These are phyloP conservation scores for Mythimna lalbum DNA, from an alignment of 2,888 invertebrate genomes.

Conservation along the genomic window DNA sequence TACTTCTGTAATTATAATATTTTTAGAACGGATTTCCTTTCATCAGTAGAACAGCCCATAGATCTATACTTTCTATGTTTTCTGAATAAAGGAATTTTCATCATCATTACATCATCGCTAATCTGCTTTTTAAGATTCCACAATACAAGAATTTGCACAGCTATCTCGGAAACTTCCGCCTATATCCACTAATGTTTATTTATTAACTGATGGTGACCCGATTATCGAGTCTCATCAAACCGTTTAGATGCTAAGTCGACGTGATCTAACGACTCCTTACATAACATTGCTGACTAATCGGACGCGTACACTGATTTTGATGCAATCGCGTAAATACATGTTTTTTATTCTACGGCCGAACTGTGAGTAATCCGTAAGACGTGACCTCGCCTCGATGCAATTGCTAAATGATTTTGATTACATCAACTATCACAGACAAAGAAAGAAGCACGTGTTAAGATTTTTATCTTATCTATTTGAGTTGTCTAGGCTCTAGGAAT, in stretches of 20 bases:
- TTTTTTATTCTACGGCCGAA: conserved; percentile 49
- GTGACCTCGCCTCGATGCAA: conserved; percentile 38
- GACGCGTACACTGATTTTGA: conserved; percentile 43
- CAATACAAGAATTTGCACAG: conserved; percentile 23
- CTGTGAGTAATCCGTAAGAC: conserved; percentile 51
- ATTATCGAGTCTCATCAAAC: conserved; percentile 42
- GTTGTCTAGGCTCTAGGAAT: conserved; percentile 9
- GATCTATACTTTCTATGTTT: conserved; percentile 6
- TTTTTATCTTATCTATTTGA: conserved; percentile 51
- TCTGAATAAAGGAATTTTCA: not conserved
- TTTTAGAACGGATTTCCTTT: conserved; percentile 30
- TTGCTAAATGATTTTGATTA: conserved; percentile 39
- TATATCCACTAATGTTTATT: conserved; percentile 30
- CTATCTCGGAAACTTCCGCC: conserved; percentile 39
- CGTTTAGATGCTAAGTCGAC: conserved; percentile 49
- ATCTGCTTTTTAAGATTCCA: conserved; percentile 3
- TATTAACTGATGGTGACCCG: conserved; percentile 34
- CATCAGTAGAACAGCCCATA: not conserved
- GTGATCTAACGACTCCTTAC: conserved; percentile 43
- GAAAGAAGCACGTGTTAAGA: conserved; percentile 22
- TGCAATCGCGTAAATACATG: conserved; percentile 55
- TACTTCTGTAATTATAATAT: conserved; percentile 10
- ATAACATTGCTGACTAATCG: conserved; percentile 55
- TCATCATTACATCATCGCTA: not conserved
- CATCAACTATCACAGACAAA: conserved; percentile 1